Evolutionary conservation across 2,113 vertebrate genomes (phyloP), one percentile per base, ranked within the genome.

Genomic region (Oceanodroma tethys): DNA sequence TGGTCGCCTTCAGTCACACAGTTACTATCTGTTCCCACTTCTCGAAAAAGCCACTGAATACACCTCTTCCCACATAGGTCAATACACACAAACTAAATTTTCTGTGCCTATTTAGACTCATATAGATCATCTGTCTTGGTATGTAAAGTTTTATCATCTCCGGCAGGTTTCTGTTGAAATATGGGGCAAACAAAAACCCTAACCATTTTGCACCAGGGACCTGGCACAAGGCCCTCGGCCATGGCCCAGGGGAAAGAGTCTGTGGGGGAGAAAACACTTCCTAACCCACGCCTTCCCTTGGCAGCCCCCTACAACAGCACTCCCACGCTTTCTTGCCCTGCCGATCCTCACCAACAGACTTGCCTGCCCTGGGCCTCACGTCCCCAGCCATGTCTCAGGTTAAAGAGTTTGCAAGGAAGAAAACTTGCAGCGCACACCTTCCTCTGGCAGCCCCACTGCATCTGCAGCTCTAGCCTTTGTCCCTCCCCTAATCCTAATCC

Each of bases 151-250:
- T 65, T 40, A 76, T 18, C 66, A 62, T 23, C 53, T 60, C 55
- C 4, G 2, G 10, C 6, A 47, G 13, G 10, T 72, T 79, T 82
- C 47, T 85, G 5, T 7, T 43, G 66, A 78, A 68, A 90, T 27
- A 71, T 0, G 0, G 23, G 45, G 30, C 78, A 83, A 90, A 67
- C 2, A 62, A 70, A 58, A 84, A 2, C 4, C 1, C 36, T 17
- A 12, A 17, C 22, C 29, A 23, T 55, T 84, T 40, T 59, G 26
- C 60, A 67, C 0, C 2, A 4, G 13, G 18, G 32, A 87, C 16
- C 13, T 50, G 36, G 45, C 8, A 6, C 13, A 42, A 65, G 38
- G 47, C 21, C 13, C 25, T 50, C 0, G 0, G n/a, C 53, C 56
- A n/a, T 0, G 1, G 68, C 59, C 25, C 30, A 62, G 12, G 9